Evolutionary conservation across 2,797 vertebrate genomes (phyloP).

Genomic region (Myiothlypis coronata): DNA sequence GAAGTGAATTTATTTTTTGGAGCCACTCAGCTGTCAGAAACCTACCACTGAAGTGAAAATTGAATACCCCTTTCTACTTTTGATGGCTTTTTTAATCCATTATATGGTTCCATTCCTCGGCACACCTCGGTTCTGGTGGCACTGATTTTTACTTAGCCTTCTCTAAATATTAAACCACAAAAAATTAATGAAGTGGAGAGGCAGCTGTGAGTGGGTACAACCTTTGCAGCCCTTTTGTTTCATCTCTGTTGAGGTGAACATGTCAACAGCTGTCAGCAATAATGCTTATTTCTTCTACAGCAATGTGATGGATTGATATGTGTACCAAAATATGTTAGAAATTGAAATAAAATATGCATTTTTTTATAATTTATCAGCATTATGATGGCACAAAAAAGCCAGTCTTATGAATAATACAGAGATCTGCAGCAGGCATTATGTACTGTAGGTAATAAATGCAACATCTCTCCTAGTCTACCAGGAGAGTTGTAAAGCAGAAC

Average conservation of each 20-base stretch:
- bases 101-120: accelerated
- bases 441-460: constrained; percentile 85
- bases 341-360: constrained; percentile 88
- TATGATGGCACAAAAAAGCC: constrained; percentile 82
- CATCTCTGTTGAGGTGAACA: constrained; percentile 49
- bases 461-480: constrained; percentile 79
- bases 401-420: constrained; percentile 94
- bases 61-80: background rate
- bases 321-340: constrained; percentile 82
- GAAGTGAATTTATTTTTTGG: background rate
- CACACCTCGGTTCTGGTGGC: background rate
- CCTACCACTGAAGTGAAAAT: background rate
- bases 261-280: constrained; percentile 69
- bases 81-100: background rate
- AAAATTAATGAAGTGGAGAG: constrained; percentile 50
- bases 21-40: background rate
- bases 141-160: constrained; percentile 42
- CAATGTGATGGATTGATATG: constrained; percentile 75
- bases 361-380: constrained; percentile 88
- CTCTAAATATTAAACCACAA: constrained; percentile 39
- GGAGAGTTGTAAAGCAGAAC: constrained; percentile 84
- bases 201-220: constrained; percentile 18
- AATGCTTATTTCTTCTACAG: constrained; percentile 59
- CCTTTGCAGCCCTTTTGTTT: constrained; percentile 59
- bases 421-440: constrained; percentile 80